These are phyloP conservation scores for Gephyroberyx darwinii DNA, from an alignment of 2,797 vertebrate genomes.

Conservation along the genomic window DNA sequence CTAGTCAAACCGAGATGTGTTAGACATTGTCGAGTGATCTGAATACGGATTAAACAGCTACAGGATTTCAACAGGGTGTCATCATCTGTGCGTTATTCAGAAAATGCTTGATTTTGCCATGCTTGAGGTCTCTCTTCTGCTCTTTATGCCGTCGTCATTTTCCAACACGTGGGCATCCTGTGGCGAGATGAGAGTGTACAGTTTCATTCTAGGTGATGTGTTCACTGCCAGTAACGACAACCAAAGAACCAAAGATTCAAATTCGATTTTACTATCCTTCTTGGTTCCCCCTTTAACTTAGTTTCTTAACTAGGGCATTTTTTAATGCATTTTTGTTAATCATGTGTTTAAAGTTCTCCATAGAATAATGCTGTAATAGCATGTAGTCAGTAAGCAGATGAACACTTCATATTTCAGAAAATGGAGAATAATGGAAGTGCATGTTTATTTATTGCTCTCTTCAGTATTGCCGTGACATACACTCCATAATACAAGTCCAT, in stretches of 20 bases:
- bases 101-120: constrained; percentile 20
- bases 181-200: not conserved
- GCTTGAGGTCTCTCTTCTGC: constrained; percentile 7
- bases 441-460: constrained; percentile 69
- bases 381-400: constrained; percentile 49
- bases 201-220: constrained; percentile 33
- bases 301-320: constrained; percentile 3
- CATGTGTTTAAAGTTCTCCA: constrained; percentile 22
- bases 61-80: constrained; percentile 55
- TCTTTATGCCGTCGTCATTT: constrained; percentile 20
- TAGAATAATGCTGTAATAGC: constrained; percentile 42
- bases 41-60: constrained; percentile 23
- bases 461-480: constrained; percentile 60
- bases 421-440: constrained; percentile 53
- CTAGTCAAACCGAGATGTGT: constrained; percentile 34
- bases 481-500: constrained; percentile 22
- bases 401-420: constrained; percentile 38
- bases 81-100: constrained; percentile 51
- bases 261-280: constrained; percentile 39
- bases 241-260: constrained; percentile 71
- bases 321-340: constrained; percentile 45
- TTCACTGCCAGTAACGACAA: constrained; percentile 44
- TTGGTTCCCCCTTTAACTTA: constrained; percentile 38
- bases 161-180: constrained; percentile 2
- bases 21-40: constrained; percentile 44